Evolutionary conservation across 2,797 vertebrate species (phyloP).

Genomic region (Gambusia yucatana): DNA sequence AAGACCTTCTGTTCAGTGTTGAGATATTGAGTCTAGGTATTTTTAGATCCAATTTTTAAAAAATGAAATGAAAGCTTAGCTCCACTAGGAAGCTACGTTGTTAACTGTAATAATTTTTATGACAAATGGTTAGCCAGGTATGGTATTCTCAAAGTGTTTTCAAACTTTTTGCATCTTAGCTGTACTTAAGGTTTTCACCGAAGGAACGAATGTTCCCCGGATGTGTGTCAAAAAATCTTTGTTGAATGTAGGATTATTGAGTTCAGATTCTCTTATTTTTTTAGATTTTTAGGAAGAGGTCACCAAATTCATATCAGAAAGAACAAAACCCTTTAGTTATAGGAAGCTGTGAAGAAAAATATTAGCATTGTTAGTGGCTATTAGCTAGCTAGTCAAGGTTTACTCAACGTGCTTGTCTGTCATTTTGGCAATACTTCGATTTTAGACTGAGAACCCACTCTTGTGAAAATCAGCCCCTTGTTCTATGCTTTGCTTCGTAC

Average conservation of each 20-base stretch:
- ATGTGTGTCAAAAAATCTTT: not conserved
- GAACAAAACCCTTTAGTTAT: not conserved
- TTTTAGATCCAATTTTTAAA: not conserved
- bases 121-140: not conserved
- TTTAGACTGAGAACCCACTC: not conserved
- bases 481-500: not conserved
- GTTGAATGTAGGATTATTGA: not conserved
- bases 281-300: not conserved
- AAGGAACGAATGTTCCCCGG: not conserved
- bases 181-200: not conserved
- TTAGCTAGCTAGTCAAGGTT: not conserved
- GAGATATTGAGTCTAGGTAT: not conserved
- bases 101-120: not conserved
- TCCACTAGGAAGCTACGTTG: not conserved
- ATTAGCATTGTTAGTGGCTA: not conserved
- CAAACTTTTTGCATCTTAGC: not conserved
- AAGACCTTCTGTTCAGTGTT: not conserved
- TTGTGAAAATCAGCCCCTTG: not conserved
- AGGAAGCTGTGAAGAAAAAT: not conserved
- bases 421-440: not conserved
- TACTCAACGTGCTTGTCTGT: not conserved
- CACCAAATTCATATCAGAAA: not conserved
- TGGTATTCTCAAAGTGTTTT: not conserved
- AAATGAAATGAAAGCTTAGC: not conserved
- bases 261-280: not conserved